These are phyloP conservation scores for Conops quadrifasciatus DNA, from an alignment of 2,888 invertebrate species.

Conservation along the genomic window DNA sequence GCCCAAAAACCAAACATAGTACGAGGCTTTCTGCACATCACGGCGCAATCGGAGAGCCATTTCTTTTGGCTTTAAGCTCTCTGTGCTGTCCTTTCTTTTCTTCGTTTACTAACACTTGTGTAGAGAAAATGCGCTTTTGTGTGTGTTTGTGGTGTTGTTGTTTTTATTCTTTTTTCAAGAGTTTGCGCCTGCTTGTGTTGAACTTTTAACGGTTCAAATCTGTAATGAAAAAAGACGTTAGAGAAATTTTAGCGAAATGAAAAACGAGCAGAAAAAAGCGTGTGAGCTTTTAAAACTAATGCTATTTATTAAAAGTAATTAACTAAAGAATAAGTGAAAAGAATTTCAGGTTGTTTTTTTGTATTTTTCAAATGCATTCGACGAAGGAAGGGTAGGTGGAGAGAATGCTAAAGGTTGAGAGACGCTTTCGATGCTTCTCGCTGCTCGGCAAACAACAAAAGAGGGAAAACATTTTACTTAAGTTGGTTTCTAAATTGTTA, in stretches of 20 bases:
- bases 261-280: background rate
- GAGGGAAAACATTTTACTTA: no score
- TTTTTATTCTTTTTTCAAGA: background rate
- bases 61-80: slow-evolving; percentile 51
- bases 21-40: slow-evolving; percentile 89
- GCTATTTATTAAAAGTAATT: no score
- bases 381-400: no score
- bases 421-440: no score
- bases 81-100: background rate
- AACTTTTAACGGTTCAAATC: slow-evolving; percentile 29
- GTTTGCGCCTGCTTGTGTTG: slow-evolving; percentile 15
- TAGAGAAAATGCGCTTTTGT: background rate
- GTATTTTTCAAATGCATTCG: no score
- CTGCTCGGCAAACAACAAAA: no score
- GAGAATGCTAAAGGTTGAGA: no score
- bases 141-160: slow-evolving; percentile 18
- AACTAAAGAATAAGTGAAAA: no score
- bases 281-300: no score
- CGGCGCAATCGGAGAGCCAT: slow-evolving; percentile 84
- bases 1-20: slow-evolving; percentile 94
- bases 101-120: background rate
- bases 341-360: no score
- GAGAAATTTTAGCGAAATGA: background rate
- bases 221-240: slow-evolving; percentile 25
- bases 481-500: no score